Percentiles rank a stretch among this genome's conserved stretches.
phyloP scores from a whole-genome alignment of 2,113 vertebrate genomes.

The Lanius collurio region DNA sequence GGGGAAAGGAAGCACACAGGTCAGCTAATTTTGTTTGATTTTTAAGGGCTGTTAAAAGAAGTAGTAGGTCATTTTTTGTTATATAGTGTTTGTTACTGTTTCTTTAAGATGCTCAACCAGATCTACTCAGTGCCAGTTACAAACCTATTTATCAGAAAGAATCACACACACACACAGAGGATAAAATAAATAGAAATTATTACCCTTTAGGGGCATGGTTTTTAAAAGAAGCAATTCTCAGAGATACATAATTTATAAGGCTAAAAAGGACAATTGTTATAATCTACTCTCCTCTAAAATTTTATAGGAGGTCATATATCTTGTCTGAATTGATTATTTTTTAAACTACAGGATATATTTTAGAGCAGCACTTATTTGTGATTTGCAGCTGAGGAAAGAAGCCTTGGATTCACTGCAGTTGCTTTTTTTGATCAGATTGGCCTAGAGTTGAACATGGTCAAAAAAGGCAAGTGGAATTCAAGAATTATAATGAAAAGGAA shows the following conservation, averaged over 20 bases:
- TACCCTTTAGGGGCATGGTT: neutral
- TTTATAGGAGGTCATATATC: neutral
- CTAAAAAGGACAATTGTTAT: conserved; percentile 24
- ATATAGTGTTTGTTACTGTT: neutral
- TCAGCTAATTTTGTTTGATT: neutral
- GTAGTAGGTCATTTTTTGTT: neutral
- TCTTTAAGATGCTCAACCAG: neutral
- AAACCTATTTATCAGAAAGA: conserved; percentile 17
- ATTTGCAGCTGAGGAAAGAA: neutral
- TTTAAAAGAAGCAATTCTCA: conserved; percentile 38
- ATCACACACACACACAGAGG: neutral
- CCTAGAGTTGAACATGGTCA: neutral
- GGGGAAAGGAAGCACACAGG: neutral
- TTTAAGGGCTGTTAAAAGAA: neutral
- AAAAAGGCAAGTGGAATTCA: neutral
- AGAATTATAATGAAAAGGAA: neutral
- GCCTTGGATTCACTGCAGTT: neutral
- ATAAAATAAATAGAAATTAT: conserved; percentile 49
- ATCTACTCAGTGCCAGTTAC: neutral
- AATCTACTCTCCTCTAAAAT: conserved; percentile 17
- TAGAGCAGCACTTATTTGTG: neutral
- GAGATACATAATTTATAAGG: conserved; percentile 42
- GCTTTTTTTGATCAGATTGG: neutral
- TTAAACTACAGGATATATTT: conserved; percentile 20
- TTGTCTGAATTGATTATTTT: conserved; percentile 15